Base-by-base conservation (phyloP, 2,797 vertebrate species). In the Gorsachius magnificus region DNA sequence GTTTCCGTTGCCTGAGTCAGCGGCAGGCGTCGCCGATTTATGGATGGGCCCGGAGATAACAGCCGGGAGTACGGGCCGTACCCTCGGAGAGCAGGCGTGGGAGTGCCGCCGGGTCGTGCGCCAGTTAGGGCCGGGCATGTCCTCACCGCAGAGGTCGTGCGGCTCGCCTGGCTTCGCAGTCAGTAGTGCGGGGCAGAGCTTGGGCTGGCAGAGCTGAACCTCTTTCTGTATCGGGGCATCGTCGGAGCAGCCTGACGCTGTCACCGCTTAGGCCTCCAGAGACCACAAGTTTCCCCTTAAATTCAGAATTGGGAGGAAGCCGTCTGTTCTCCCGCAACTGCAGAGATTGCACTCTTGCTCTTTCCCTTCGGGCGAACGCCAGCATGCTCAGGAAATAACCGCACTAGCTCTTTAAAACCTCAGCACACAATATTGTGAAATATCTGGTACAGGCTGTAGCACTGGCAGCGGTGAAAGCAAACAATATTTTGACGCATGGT, bases 261-360 rank as follows among this genome's bases (percentile, higher is more conserved):
- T 13, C 58, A 6, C 24, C 35, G 12, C 1, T 18, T 6, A 14
- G 57, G 43, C 8, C 57, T 9, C 57, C 74, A 3, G 26, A 61
- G 13, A 4, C 28, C 46, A 4, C 13, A 3, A 3, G 16, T 33
- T 33, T 50, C 45, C 57, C 46, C 9, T 26, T 10, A 50, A 51
- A 51, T 7, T 26, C 35, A 5, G 46, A 4, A 5, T 7, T 8
- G 1, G 46, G 35, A 9, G 9, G 46, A 20, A 51, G 46, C 5
- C 9, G 10, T 7, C 26, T 0, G 4, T 5, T 13, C 15, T 18
- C 56, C 53, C 0, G 54, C 41, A 5, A 4, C 38, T 25, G 1
- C 29, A 4, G 7, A 3, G 48, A 8, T 7, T 5, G 21, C 33
- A 2, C 33, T 36, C 28, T 15, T 20, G 29, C n/a, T 2, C 6